phyloP scores from a whole-genome alignment of 2,113 vertebrate genomes.

The Athene cunicularia region DNA sequence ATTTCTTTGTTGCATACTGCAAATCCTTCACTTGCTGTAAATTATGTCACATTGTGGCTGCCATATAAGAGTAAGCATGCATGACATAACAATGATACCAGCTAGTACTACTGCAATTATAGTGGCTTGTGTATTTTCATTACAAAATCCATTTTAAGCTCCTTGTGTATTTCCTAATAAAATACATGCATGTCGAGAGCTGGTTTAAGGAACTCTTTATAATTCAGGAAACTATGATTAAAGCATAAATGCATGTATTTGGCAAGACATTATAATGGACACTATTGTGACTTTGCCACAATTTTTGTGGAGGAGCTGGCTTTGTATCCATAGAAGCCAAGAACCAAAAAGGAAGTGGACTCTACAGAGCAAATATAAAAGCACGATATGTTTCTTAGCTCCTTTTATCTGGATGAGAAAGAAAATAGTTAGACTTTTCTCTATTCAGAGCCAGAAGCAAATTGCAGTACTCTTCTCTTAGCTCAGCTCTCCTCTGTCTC shows the following conservation, averaged over 20 bases:
- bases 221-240: not conserved
- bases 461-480: not conserved
- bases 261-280: not conserved
- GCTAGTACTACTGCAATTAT: not conserved
- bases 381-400: not conserved
- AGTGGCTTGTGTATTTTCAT: not conserved
- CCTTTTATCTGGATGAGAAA: not conserved
- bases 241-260: not conserved
- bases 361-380: not conserved
- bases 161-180: not conserved
- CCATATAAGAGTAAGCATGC: not conserved
- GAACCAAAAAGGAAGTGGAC: not conserved
- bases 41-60: not conserved
- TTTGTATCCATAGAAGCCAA: not conserved
- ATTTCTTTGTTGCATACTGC: not conserved
- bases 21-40: not conserved
- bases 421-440: not conserved
- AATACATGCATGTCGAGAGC: not conserved
- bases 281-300: not conserved
- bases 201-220: not conserved
- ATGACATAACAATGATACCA: not conserved
- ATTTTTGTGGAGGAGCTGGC: not conserved
- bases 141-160: not conserved
- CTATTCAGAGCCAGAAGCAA: not conserved
- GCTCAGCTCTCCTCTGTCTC: not conserved